Evolutionary conservation across 2,797 vertebrate genomes (phyloP).

Genomic region (Galaxias olidus): DNA sequence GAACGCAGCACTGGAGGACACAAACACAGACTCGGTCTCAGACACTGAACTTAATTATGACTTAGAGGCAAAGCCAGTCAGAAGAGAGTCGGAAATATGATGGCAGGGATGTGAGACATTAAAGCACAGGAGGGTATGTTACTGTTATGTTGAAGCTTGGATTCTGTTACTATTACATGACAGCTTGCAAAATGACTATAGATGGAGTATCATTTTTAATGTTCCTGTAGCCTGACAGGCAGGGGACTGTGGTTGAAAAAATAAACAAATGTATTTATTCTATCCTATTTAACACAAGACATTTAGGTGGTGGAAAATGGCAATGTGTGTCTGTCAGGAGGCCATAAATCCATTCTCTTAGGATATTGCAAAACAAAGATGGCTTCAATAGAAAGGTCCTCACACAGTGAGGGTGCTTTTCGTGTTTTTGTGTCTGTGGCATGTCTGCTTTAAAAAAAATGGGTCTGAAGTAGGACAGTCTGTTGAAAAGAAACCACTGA

Average conservation of each 20-base stretch:
- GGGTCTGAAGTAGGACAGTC: too few species aligned
- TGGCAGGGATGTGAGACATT: conserved; percentile 34
- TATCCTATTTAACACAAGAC: conserved; percentile 24
- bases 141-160: conserved; percentile 48
- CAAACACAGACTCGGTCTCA: conserved; percentile 78
- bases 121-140: conserved; percentile 61
- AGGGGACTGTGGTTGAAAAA: conserved; percentile 25
- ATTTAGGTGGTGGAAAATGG: conserved; percentile 17
- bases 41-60: conserved; percentile 84
- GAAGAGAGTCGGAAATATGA: conserved; percentile 94
- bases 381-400: conserved; percentile 25
- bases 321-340: conserved; percentile 18
- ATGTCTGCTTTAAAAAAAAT: too few species aligned
- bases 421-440: conserved; percentile 9
- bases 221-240: conserved; percentile 36
- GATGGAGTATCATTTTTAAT: conserved; percentile 36
- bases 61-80: conserved; percentile 85
- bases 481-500: conserved; percentile 3
- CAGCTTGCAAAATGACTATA: conserved; percentile 34
- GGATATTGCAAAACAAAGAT: conserved; percentile 30
- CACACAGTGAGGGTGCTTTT: conserved; percentile 27
- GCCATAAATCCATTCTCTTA: conserved; percentile 16
- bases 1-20: conserved; percentile 79
- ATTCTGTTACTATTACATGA: conserved; percentile 64
- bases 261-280: conserved; percentile 25